Evolutionary conservation across 2,797 vertebrate species (phyloP).

Genomic region (Pygocentrus nattereri): DNA sequence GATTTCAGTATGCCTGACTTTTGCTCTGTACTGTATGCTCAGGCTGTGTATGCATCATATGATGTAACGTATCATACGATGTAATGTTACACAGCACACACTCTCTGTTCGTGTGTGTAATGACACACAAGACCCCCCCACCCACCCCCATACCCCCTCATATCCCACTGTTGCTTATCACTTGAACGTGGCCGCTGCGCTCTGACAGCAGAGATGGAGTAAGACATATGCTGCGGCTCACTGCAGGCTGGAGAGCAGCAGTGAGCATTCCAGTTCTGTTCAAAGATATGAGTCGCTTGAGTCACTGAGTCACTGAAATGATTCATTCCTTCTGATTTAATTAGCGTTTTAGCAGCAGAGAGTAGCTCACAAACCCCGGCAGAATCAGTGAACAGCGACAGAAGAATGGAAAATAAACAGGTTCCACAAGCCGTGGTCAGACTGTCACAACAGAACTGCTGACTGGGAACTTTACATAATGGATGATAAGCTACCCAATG

Average conservation of each 20-base stretch:
- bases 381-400: too few relatives aligned
- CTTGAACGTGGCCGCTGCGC: background rate
- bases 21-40: background rate
- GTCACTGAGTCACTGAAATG: background rate
- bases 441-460: too few relatives aligned
- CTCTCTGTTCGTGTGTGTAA: background rate
- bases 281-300: background rate
- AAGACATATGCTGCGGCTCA: background rate
- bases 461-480: too few relatives aligned
- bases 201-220: background rate
- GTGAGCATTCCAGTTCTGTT: background rate
- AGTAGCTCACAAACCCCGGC: background rate
- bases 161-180: background rate
- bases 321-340: background rate
- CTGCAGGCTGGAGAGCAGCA: background rate
- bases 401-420: too few relatives aligned
- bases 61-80: background rate
- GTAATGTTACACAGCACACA: too few relatives aligned
- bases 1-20: too few relatives aligned
- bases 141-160: background rate
- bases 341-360: background rate
- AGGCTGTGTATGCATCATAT: background rate
- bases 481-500: too few relatives aligned
- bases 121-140: background rate
- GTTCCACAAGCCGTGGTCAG: too few relatives aligned